Evolutionary conservation across 2,888 invertebrate species (phyloP).

Genomic region (Epirrita christyi): DNA sequence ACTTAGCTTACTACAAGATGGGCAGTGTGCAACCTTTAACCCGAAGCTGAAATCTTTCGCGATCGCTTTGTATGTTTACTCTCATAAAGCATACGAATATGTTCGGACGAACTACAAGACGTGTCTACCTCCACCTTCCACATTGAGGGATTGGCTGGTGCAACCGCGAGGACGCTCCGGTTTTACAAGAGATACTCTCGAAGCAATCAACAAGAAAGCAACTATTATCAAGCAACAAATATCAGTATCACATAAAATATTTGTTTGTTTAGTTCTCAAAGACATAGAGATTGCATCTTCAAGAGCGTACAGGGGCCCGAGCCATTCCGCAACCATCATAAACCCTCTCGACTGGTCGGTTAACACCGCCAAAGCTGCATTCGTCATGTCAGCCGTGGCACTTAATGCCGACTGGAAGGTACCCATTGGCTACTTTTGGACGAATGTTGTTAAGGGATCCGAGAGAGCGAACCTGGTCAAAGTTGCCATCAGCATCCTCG

Average conservation of each 20-base stretch:
- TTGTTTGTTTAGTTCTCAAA: constrained; percentile 12
- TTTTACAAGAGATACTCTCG: constrained; percentile 16
- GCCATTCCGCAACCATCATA: background rate
- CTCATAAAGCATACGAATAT: constrained; percentile 17
- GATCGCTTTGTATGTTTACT: constrained; percentile 11
- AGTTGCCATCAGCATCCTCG: constrained; percentile 8
- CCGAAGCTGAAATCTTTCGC: constrained; percentile 4
- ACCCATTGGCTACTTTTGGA: constrained; percentile 19
- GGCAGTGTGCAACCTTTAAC: background rate
- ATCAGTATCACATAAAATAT: background rate
- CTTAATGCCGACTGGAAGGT: constrained; percentile 17
- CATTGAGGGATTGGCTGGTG: constrained; percentile 9
- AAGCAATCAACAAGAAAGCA: constrained; percentile 2
- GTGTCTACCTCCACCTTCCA: background rate
- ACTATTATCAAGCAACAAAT: background rate
- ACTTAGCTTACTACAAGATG: background rate
- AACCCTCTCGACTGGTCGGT: constrained; percentile 3
- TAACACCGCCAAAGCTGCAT: background rate
- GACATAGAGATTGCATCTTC: background rate
- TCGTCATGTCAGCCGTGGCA: constrained; percentile 16
- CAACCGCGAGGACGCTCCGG: constrained; percentile 6
- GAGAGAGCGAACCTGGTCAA: constrained; percentile 14
- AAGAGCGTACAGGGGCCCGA: background rate
- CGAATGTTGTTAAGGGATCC: constrained; percentile 4
- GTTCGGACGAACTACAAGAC: constrained; percentile 3